These are phyloP conservation scores for Megalops cyprinoides DNA, from an alignment of 2,797 vertebrate species.

Conservation along the genomic window DNA sequence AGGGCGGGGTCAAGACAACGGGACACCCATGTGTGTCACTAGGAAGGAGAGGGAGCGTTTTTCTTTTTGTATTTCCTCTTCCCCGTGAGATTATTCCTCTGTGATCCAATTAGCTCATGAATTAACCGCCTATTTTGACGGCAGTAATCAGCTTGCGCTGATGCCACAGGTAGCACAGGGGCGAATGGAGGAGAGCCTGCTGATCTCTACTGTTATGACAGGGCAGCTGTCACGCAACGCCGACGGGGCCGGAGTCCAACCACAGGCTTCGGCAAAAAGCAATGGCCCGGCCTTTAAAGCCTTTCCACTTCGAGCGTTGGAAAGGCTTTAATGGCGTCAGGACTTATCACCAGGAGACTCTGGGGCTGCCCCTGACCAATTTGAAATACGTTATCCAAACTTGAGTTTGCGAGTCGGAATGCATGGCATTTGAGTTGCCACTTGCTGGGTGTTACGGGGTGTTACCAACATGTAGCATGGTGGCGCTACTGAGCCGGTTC, in stretches of 20 bases:
- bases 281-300: not conserved
- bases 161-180: conserved; percentile 42
- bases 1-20: not conserved
- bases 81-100: conserved; percentile 34
- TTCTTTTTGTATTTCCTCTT: not conserved
- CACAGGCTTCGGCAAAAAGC: not conserved
- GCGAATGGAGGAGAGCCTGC: not conserved
- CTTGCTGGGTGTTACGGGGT: not conserved
- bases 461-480: not conserved
- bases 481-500: not conserved
- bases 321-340: too few species aligned
- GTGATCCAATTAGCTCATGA: conserved; percentile 42
- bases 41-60: conserved; percentile 2
- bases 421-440: too few species aligned
- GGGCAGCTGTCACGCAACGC: not conserved
- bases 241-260: not conserved
- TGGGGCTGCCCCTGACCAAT: too few species aligned
- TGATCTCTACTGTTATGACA: conserved; percentile 12
- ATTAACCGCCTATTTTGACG: conserved; percentile 60
- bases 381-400: too few species aligned
- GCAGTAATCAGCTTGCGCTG: conserved; percentile 55
- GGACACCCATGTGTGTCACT: not conserved
- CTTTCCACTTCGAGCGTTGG: too few species aligned
- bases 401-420: too few species aligned
- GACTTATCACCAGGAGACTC: too few species aligned